Conservation (phyloP, 2,888 invertebrate genomes). For the Papilio gigon region DNA sequence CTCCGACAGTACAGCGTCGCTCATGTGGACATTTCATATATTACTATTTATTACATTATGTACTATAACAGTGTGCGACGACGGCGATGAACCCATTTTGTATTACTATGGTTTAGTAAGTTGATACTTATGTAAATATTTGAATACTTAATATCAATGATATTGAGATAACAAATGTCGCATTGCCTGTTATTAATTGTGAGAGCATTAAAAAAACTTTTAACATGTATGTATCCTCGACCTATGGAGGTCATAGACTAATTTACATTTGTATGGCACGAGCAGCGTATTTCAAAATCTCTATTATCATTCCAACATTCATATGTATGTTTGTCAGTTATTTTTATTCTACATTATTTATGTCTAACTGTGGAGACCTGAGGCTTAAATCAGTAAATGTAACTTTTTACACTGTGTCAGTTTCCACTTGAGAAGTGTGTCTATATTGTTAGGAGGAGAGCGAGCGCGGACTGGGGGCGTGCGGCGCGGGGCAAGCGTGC, state of each 20-base stretch:
- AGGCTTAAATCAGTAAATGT: too few species aligned
- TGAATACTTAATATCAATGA: neutral
- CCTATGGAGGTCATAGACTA: neutral
- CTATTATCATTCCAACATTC: neutral
- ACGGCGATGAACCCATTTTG: conserved; percentile 60
- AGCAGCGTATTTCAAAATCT: neutral
- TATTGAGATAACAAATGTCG: neutral
- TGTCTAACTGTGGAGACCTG: neutral
- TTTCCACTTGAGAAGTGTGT: too few species aligned
- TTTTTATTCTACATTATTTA: too few species aligned
- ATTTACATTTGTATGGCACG: conserved; percentile 1
- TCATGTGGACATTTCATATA: conserved; percentile 57
- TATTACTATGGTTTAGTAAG: conserved; percentile 77
- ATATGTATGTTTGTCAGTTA: neutral
- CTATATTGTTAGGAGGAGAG: conserved; percentile 77
- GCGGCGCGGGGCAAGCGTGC: conserved; percentile 77
- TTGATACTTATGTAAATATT: conserved; percentile 43
- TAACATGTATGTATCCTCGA: neutral
- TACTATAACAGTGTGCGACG: conserved; percentile 48
- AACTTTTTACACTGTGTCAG: too few species aligned
- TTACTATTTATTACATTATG: conserved; percentile 51
- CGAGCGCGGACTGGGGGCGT: conserved; percentile 82
- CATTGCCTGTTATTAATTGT: too few species aligned
- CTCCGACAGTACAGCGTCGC: conserved; percentile 26
- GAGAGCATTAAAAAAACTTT: neutral